Evolutionary conservation across 1,140 invertebrate species (phyloP).

Genomic region (Ceratoteleas bidentatus): DNA sequence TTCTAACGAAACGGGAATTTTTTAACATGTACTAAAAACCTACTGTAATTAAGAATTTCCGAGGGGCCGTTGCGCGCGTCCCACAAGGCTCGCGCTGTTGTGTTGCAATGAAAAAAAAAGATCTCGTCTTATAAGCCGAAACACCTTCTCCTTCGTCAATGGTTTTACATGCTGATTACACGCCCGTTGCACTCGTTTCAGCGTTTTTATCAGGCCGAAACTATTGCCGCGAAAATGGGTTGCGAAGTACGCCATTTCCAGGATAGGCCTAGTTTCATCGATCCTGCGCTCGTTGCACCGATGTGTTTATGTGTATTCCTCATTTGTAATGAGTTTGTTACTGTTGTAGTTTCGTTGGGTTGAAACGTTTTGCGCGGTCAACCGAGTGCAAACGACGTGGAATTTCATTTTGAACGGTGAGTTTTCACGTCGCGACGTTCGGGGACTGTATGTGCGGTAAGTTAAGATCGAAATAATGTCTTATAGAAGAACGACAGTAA

Average conservation of each 20-base stretch:
- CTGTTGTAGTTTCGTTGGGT: no score
- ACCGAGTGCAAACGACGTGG: neutral
- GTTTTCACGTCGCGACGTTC: no score
- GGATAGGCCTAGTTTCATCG: conserved; percentile 9
- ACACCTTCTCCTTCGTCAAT: conserved; percentile 42
- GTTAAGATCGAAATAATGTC: conserved; percentile 8
- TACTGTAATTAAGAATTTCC: conserved; percentile 35
- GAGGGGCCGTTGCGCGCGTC: conserved; percentile 27
- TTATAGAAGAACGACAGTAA: neutral
- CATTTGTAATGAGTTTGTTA: conserved; percentile 1
- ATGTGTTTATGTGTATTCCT: conserved; percentile 13
- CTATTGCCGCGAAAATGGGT: conserved; percentile 19
- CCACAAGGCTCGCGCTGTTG: conserved; percentile 34
- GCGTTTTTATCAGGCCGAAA: conserved; percentile 43
- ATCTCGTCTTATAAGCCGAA: conserved; percentile 52
- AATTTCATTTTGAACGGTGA: no score
- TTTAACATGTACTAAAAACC: conserved; percentile 49
- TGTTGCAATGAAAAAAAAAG: conserved; percentile 40
- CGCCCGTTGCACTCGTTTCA: conserved; percentile 33
- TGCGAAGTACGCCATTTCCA: conserved; percentile 10
- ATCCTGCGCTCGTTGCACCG: conserved; percentile 16
- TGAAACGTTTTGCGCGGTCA: conserved; percentile 1
- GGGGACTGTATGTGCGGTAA: no score
- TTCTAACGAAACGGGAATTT: conserved; percentile 53
- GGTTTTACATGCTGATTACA: conserved; percentile 37